Percentiles rank a stretch among this genome's conserved stretches.
These are phyloP conservation scores for Netelia melanura DNA, from an alignment of 2,888 invertebrate species.

Conservation along the genomic window DNA sequence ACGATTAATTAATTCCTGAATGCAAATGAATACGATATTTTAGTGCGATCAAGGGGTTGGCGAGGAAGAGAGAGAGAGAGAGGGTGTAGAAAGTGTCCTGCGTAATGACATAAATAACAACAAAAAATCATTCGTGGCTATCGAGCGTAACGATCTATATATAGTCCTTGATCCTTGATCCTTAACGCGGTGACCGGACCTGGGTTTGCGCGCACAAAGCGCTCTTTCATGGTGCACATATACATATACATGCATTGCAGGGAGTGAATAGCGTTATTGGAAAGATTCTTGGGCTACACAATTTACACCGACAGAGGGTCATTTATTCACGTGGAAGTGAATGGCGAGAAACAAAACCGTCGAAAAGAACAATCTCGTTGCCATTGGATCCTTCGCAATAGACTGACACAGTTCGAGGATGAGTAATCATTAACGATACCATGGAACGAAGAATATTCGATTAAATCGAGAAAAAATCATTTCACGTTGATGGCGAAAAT, in stretches of 20 bases:
- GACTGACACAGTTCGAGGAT: not conserved
- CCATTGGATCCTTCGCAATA: not conserved
- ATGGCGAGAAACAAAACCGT: not conserved
- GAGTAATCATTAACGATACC: not conserved
- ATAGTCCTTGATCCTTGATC: constrained; percentile 69
- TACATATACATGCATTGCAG: not conserved
- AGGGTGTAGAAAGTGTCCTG: constrained; percentile 63
- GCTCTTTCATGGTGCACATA: not conserved
- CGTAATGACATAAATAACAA: constrained; percentile 39
- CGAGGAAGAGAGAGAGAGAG: not conserved
- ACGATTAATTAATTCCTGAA: not conserved
- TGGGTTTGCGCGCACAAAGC: constrained; percentile 38
- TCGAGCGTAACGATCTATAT: constrained; percentile 69
- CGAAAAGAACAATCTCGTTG: not conserved
- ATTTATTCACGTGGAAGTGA: not conserved
- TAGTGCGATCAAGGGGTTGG: no score
- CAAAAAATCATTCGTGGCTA: constrained; percentile 57
- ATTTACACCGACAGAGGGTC: not conserved
- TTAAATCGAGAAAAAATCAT: not conserved
- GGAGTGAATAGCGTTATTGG: not conserved
- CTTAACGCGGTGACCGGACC: constrained; percentile 56
- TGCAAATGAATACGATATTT: not conserved
- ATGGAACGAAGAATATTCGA: constrained; percentile 4
- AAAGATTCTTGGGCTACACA: not conserved
- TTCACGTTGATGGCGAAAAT: not conserved